Percentiles rank a stretch among this genome's conserved stretches.
phyloP scores from a whole-genome alignment of 2,113 vertebrate genomes.

The Salvelinus fontinalis region DNA sequence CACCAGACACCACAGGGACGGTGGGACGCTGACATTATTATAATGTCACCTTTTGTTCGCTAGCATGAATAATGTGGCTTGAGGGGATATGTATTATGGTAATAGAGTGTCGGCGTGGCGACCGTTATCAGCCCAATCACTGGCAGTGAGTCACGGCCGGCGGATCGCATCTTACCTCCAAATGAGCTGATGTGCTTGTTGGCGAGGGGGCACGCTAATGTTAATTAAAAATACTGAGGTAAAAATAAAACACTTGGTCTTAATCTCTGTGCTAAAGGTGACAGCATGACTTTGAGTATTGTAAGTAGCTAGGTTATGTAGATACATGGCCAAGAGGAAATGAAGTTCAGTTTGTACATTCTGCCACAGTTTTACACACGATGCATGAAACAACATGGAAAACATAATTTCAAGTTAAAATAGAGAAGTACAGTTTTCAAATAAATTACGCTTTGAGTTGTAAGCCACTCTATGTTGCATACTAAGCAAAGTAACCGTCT shows the following conservation, averaged over 20 bases:
- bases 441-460: background rate
- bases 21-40: constrained; percentile 47
- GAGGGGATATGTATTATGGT: constrained; percentile 48
- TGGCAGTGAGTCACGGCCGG: constrained; percentile 27
- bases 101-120: constrained; percentile 37
- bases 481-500: constrained; percentile 40
- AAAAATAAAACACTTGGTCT: constrained; percentile 42
- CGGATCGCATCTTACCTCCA: constrained; percentile 23
- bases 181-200: too few species aligned
- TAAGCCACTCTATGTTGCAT: constrained; percentile 29
- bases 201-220: constrained; percentile 32
- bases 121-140: constrained; percentile 45
- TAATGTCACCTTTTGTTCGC: constrained; percentile 58
- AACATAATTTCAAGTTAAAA: too few species aligned
- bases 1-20: constrained; percentile 6
- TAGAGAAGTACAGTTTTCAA: background rate
- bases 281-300: constrained; percentile 6
- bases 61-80: constrained; percentile 39
- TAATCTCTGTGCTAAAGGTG: constrained; percentile 25
- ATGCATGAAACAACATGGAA: too few species aligned
- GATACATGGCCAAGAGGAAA: background rate
- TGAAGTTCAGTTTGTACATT: too few species aligned
- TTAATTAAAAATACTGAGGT: constrained; percentile 50
- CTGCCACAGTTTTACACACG: too few species aligned
- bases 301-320: background rate